phyloP scores from a whole-genome alignment of 2,888 invertebrate genomes.

The Lymantria dispar region DNA sequence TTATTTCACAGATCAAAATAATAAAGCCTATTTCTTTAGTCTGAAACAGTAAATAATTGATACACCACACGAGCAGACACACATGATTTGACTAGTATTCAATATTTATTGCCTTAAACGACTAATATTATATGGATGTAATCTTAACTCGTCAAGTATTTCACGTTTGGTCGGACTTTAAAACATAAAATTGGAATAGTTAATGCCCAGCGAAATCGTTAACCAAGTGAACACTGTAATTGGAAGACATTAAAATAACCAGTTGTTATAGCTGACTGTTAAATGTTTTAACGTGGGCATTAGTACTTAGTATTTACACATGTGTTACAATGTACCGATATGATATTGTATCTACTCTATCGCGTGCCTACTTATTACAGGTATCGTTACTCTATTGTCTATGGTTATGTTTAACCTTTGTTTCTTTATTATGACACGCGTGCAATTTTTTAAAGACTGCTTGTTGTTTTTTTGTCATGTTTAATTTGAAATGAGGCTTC shows the following conservation, averaged over 20 bases:
- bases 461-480: too few species aligned
- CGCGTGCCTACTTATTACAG: conserved; percentile 34
- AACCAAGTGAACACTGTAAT: conserved; percentile 76
- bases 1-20: too few species aligned
- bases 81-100: conserved; percentile 3
- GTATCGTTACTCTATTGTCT: conserved; percentile 36
- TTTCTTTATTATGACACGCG: not conserved
- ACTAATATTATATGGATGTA: conserved; percentile 34
- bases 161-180: conserved; percentile 56
- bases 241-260: conserved; percentile 78
- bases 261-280: conserved; percentile 76
- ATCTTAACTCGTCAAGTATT: conserved; percentile 42
- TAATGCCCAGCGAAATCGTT: conserved; percentile 77
- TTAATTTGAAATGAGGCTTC: too few species aligned
- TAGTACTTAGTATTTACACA: conserved; percentile 71
- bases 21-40: too few species aligned
- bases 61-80: not conserved
- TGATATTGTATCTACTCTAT: conserved; percentile 25
- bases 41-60: too few species aligned
- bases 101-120: conserved; percentile 25
- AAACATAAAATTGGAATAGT: conserved; percentile 80
- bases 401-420: conserved; percentile 29
- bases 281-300: conserved; percentile 74
- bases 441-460: too few species aligned
- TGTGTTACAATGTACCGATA: conserved; percentile 63